Percentiles rank a stretch among this genome's conserved stretches.
Conservation (phyloP, 2,797 vertebrate genomes). For the Arrhamphus sclerolepis region DNA sequence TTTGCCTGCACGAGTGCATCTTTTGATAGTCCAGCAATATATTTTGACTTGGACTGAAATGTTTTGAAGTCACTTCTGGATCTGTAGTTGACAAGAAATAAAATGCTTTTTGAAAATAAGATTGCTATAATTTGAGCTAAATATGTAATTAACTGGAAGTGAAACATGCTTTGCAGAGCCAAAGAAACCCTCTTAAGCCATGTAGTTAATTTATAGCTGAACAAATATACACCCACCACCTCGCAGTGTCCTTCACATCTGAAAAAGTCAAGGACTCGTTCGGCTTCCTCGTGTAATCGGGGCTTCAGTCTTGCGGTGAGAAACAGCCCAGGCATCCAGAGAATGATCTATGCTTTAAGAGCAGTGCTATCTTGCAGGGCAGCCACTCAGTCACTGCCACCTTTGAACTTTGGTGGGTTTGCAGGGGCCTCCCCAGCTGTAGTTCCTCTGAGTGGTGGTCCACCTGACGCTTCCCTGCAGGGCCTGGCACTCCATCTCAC, state of each 20-base stretch:
- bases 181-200: neutral
- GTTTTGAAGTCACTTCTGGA: constrained; percentile 15
- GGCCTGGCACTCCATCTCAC: constrained; percentile 15
- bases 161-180: no score
- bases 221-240: constrained; percentile 3
- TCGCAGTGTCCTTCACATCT: constrained; percentile 17
- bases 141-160: constrained; percentile 23
- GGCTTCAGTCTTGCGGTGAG: constrained; percentile 46
- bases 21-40: neutral
- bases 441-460: constrained; percentile 53
- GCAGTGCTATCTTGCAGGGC: constrained; percentile 55
- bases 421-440: constrained; percentile 44
- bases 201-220: constrained; percentile 20
- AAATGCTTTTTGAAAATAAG: no score
- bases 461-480: constrained; percentile 62
- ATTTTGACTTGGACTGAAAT: constrained; percentile 3
- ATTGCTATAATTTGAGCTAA: constrained; percentile 28
- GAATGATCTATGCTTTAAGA: constrained; percentile 69
- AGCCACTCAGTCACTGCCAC: constrained; percentile 75
- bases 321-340: constrained; percentile 55
- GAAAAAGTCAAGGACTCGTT: constrained; percentile 27
- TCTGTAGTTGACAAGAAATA: constrained; percentile 13
- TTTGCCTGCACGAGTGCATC: constrained; percentile 14
- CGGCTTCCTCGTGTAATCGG: constrained; percentile 45
- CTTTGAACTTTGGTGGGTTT: constrained; percentile 73